Conservation (phyloP, 1,140 invertebrate genomes). For the Lordiphosa stackelbergi region DNA sequence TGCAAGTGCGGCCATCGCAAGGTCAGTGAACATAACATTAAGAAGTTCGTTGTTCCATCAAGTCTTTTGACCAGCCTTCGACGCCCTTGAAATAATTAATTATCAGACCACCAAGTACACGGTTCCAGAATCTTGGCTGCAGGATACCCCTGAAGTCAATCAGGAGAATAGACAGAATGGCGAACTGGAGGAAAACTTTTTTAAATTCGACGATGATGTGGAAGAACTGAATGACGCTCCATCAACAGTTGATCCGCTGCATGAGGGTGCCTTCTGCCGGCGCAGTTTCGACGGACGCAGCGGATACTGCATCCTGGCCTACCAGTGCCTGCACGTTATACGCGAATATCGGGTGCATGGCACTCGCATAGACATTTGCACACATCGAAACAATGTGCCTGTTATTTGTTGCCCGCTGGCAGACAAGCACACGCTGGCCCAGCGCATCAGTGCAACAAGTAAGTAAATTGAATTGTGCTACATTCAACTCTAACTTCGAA, state of each 20-base stretch:
- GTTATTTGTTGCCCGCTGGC: constrained; percentile 72
- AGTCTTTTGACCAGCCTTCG: constrained; percentile 29
- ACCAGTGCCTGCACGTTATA: constrained; percentile 69
- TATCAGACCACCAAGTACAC: constrained; percentile 62
- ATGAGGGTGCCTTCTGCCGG: constrained; percentile 64
- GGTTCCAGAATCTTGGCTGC: constrained; percentile 33
- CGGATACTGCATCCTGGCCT: constrained; percentile 70
- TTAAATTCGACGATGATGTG: constrained; percentile 46
- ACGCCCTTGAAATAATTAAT: constrained; percentile 45
- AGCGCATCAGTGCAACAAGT: constrained; percentile 69
- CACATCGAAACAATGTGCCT: constrained; percentile 62
- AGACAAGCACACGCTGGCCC: constrained; percentile 58
- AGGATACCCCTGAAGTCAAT: neutral
- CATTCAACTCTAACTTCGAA: neutral
- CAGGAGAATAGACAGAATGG: neutral
- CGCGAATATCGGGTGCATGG: constrained; percentile 69
- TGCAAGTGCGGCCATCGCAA: constrained; percentile 7
- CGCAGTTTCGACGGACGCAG: constrained; percentile 70
- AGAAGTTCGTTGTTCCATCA: neutral
- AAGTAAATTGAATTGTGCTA: constrained; percentile 2
- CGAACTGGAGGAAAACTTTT: constrained; percentile 27
- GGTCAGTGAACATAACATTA: constrained; percentile 17
- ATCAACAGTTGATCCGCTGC: constrained; percentile 1
- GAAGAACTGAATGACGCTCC: constrained; percentile 1
- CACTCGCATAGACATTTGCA: constrained; percentile 65